phyloP scores from a whole-genome alignment of 2,113 vertebrate species.

The Tamias sibiricus region DNA sequence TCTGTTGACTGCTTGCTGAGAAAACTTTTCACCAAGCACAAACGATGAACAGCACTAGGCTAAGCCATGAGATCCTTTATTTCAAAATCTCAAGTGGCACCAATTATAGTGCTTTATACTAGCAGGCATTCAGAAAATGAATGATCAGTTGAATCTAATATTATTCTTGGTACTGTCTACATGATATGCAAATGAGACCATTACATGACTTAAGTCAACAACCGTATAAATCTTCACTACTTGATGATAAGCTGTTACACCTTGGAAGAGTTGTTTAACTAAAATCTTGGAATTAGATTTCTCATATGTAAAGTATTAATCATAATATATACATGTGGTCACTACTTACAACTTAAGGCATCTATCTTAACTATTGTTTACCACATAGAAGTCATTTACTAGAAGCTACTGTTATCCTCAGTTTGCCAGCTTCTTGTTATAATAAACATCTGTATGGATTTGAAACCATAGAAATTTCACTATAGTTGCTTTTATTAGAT shows the following conservation, averaged over 20 bases:
- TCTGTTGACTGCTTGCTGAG: neutral
- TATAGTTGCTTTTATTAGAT: neutral
- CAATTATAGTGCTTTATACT: neutral
- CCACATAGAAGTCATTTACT: neutral
- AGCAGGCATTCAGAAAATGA: neutral
- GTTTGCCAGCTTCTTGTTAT: neutral
- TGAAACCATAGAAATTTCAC: neutral
- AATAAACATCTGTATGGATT: constrained; percentile 1
- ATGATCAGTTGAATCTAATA: neutral
- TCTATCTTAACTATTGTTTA: neutral
- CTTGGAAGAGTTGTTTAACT: neutral
- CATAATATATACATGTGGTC: neutral
- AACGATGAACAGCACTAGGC: neutral
- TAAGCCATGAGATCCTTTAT: neutral
- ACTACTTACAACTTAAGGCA: neutral
- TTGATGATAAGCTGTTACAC: neutral
- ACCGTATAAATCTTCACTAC: neutral
- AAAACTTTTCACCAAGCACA: neutral
- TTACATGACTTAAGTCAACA: neutral
- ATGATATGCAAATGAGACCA: neutral
- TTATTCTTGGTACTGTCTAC: neutral
- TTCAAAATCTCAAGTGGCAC: neutral
- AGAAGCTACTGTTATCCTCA: neutral
- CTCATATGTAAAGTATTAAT: neutral
- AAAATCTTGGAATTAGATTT: constrained; percentile 15